These are phyloP conservation scores for Parnassius apollo DNA, from an alignment of 2,888 invertebrate species.

Conservation along the genomic window DNA sequence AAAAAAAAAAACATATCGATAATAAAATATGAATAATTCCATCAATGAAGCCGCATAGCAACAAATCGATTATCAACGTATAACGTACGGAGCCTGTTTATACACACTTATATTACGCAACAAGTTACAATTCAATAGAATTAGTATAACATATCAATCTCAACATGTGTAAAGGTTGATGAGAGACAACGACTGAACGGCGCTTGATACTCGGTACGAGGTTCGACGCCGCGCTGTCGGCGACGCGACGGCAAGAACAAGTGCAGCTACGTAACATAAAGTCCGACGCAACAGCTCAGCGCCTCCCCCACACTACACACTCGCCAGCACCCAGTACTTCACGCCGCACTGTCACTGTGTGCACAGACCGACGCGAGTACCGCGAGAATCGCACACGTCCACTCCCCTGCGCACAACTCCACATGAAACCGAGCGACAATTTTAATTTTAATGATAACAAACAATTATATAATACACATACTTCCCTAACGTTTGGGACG, in stretches of 20 bases:
- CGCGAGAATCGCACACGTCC: slow-evolving; percentile 47
- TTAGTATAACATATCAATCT: slow-evolving; percentile 80
- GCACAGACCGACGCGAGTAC: slow-evolving; percentile 24
- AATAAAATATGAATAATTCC: slow-evolving; percentile 69
- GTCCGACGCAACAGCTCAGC: slow-evolving; percentile 3
- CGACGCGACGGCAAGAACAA: slow-evolving; percentile 17
- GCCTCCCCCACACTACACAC: slow-evolving; percentile 5
- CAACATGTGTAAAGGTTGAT: slow-evolving; percentile 79
- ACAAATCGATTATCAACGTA: slow-evolving; percentile 58
- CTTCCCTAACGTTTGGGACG: slow-evolving; percentile 65
- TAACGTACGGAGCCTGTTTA: slow-evolving; percentile 43
- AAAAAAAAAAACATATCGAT: slow-evolving; percentile 46
- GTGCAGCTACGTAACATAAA: slow-evolving; percentile 13
- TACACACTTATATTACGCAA: slow-evolving; percentile 75
- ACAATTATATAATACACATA: slow-evolving; percentile 62
- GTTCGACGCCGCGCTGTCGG: slow-evolving; percentile 32
- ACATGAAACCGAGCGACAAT: slow-evolving; percentile 56
- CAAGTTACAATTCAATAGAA: slow-evolving; percentile 80
- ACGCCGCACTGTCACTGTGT: background rate
- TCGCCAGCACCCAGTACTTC: background rate
- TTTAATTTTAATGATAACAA: slow-evolving; percentile 55
- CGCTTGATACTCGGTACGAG: slow-evolving; percentile 38
- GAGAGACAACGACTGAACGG: slow-evolving; percentile 66
- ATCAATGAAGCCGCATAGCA: slow-evolving; percentile 63
- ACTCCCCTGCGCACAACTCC: slow-evolving; percentile 43